A percentile compares a stretch with the other conserved stretches of the same genome.
phyloP scores from a whole-genome alignment of 2,888 invertebrate species.

The Limnephilus lunatus region DNA sequence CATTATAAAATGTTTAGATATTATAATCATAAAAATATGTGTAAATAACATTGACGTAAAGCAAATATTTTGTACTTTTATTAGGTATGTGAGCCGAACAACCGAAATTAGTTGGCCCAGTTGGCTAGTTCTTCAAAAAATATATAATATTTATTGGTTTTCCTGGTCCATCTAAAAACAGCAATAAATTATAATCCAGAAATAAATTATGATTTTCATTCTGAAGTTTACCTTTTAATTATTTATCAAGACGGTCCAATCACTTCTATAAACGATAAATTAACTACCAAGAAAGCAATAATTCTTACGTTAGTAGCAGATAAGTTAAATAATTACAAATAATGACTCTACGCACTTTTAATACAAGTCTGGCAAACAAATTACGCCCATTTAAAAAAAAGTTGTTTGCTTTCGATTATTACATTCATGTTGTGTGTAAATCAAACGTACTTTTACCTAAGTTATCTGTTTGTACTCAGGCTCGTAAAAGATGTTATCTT shows the following conservation, averaged over 20 bases:
- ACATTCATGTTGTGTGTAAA: background rate
- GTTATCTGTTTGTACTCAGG: background rate
- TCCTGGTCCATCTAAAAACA: background rate
- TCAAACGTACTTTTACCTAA: background rate
- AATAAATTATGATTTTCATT: background rate
- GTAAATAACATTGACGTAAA: no score
- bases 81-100: no score
- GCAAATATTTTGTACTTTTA: no score
- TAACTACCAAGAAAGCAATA: background rate
- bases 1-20: no score
- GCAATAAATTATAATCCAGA: background rate
- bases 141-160: no score
- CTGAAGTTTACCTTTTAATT: background rate
- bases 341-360: background rate
- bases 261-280: background rate
- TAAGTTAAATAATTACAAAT: background rate
- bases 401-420: background rate
- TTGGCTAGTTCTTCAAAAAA: no score
- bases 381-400: background rate
- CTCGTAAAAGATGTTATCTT: slow-evolving; percentile 4
- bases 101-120: no score
- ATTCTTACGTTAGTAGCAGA: background rate
- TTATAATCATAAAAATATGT: no score
- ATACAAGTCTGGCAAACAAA: background rate
- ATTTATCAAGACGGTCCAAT: background rate